Conservation (phyloP, 2,888 invertebrate species). For the Macroteleia sp. region DNA sequence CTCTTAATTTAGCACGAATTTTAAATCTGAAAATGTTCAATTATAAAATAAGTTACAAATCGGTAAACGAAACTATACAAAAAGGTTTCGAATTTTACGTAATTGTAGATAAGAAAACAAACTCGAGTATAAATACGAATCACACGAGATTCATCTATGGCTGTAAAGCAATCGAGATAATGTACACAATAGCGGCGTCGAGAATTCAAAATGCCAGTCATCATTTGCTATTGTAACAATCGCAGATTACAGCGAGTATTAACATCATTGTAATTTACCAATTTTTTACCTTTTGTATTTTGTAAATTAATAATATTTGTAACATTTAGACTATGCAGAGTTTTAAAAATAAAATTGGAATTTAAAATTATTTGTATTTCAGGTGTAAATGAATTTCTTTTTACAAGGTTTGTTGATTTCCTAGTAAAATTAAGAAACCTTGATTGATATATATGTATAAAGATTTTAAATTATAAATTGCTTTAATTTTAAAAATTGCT, state of each 20-base stretch:
- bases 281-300: too few relatives aligned
- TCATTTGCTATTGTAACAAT: constrained; percentile 34
- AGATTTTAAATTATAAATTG: too few relatives aligned
- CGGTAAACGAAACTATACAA: background rate
- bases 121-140: constrained; percentile 20
- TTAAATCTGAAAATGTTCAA: background rate
- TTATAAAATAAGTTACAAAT: background rate
- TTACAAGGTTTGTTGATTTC: too few relatives aligned
- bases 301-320: too few relatives aligned
- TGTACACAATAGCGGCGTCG: constrained; percentile 34
- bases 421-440: too few relatives aligned
- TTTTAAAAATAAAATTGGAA: too few relatives aligned
- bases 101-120: constrained; percentile 23
- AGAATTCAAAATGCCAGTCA: constrained; percentile 33
- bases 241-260: constrained; percentile 25
- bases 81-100: constrained; percentile 22
- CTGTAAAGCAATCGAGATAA: constrained; percentile 49
- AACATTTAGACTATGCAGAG: too few relatives aligned
- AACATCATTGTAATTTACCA: background rate
- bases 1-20: background rate
- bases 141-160: constrained; percentile 20
- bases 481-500: too few relatives aligned
- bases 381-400: too few relatives aligned
- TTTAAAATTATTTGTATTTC: too few relatives aligned
- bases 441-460: too few relatives aligned